phyloP scores from a whole-genome alignment of 2,797 vertebrate species.

The Melopsittacus undulatus region DNA sequence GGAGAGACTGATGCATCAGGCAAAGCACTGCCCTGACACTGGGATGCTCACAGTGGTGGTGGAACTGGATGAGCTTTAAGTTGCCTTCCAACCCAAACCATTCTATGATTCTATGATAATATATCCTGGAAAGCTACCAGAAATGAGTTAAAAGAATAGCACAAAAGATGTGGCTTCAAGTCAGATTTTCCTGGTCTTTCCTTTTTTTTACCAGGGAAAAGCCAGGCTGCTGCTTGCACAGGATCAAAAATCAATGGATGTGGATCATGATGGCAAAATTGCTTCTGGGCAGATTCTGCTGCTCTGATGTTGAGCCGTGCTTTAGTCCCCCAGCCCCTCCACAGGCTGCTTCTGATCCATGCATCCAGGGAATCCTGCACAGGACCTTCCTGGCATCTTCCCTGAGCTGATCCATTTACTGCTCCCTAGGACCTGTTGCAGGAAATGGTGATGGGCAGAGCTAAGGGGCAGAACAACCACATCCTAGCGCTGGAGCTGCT shows the following conservation, averaged over 20 bases:
- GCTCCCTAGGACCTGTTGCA: not conserved
- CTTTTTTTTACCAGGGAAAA: not conserved
- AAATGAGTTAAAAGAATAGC: not conserved
- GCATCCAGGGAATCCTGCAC: not conserved
- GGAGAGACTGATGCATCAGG: not conserved
- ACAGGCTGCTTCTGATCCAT: not conserved
- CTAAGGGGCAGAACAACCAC: fast-evolving
- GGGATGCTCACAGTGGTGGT: not conserved
- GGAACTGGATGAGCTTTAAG: not conserved
- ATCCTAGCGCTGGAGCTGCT: not conserved
- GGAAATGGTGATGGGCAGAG: not conserved
- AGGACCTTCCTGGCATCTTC: not conserved
- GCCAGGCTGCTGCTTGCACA: not conserved
- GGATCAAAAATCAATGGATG: not conserved
- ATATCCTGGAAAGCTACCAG: not conserved
- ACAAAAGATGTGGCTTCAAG: not conserved
- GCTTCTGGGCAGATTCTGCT: not conserved
- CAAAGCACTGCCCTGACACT: not conserved
- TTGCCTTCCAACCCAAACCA: not conserved
- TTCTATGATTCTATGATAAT: not conserved
- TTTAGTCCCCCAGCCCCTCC: not conserved
- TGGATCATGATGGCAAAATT: not conserved
- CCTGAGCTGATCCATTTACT: not conserved
- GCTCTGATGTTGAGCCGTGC: not conserved
- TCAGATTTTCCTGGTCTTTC: not conserved